Conservation (phyloP, 2,797 vertebrate species). For the Pseudochirops cupreus region DNA sequence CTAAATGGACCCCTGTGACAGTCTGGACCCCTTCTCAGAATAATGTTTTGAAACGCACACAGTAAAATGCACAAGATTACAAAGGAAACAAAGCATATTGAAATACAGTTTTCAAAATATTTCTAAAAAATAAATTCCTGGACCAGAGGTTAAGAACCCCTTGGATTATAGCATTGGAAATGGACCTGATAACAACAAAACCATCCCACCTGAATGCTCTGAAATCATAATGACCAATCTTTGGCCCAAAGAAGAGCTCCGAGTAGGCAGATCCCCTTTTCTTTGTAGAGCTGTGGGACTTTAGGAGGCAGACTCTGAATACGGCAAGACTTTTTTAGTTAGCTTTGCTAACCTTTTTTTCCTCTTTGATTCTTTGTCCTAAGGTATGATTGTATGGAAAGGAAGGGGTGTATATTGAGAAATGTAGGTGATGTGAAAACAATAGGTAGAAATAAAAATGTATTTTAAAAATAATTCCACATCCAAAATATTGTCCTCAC, state of each 20-base stretch:
- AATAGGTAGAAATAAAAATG: neutral
- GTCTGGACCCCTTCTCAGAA: neutral
- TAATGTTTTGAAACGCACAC: neutral
- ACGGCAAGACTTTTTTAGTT: neutral
- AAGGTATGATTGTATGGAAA: neutral
- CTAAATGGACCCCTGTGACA: neutral
- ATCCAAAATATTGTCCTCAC: neutral
- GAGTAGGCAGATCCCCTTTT: neutral
- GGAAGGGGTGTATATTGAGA: neutral
- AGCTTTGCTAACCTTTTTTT: neutral
- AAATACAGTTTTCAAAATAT: neutral
- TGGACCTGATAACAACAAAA: neutral
- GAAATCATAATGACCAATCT: neutral
- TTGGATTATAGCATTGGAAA: neutral
- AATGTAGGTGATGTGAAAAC: neutral
- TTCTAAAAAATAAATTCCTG: neutral
- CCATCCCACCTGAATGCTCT: neutral
- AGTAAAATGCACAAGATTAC: neutral
- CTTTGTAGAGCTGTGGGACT: neutral
- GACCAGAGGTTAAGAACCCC: neutral
- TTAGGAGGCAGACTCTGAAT: neutral
- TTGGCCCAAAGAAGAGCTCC: neutral
- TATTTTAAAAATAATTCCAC: neutral
- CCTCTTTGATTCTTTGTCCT: neutral
- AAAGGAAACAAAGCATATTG: neutral